Evolutionary conservation across 2,797 vertebrate genomes (phyloP), one percentile per base, ranked within the genome.

Genomic region (Scolopax rusticola): DNA sequence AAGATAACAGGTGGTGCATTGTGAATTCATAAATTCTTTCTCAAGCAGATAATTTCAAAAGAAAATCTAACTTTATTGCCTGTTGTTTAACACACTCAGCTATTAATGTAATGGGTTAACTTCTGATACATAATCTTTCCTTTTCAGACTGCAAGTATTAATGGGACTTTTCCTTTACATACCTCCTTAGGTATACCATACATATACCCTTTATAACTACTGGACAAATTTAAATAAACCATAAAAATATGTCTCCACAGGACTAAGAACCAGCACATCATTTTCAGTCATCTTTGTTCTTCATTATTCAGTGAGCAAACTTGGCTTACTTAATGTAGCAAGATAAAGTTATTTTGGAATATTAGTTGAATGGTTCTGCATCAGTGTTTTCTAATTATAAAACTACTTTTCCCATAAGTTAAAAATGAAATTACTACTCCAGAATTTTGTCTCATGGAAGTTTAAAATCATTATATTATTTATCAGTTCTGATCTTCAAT

Each of bases 301-400:
- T 81, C 74, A 61, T 63, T 94, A 81, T 81, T 91, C 51, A 84
- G 45, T 61, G 56, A 65, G 40, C 36, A 77, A 87, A 65, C 19
- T 65, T 74, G 60, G 12, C 56, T 89, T 77, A 76, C 25, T 74
- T 86, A 94, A 76, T 84, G 65, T 86, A 73, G 77, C 78, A 93
- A 81, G 81, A 91, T 73, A 43, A 87, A 84, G 32, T 73, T 91
- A 80, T 69, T 84, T 91, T 51, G 14, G 14, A 24, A 73, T 77
- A 80, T 84, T 77, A 89, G 47, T 48, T 65, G 56, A 84, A 50
- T 43, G 48, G 70, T 84, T 91, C 51, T 84, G 60, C 82, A 67
- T 87, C 93, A 78, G 28, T 65, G 78, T 70, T 87, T 93, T 91
- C 45, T 65, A 85, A 85, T 93, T 95, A 80, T 57, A 74, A 83